These are phyloP conservation scores for Cistogaster globosa DNA, from an alignment of 2,888 invertebrate species.

Conservation along the genomic window DNA sequence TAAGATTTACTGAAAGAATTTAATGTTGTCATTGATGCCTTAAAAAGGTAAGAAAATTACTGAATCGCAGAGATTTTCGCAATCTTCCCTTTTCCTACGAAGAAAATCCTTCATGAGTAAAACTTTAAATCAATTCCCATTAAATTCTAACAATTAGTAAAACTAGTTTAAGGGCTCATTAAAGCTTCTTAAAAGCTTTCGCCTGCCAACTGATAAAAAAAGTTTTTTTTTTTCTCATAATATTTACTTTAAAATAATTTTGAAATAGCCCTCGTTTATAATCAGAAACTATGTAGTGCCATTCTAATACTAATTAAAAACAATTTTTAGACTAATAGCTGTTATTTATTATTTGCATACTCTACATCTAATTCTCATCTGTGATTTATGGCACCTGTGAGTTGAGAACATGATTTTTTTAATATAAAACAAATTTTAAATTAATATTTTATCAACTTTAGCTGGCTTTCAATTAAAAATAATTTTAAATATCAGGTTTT, in stretches of 20 bases:
- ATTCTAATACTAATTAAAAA: constrained; percentile 60
- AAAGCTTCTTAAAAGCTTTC: too few species aligned
- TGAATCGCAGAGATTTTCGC: too few species aligned
- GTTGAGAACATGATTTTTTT: background rate
- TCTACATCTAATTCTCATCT: constrained; percentile 38
- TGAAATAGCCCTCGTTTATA: background rate
- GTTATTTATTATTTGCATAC: constrained; percentile 31
- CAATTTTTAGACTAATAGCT: constrained; percentile 54
- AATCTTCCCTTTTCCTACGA: too few species aligned
- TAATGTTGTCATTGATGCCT: too few species aligned
- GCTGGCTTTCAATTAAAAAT: background rate
- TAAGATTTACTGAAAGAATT: too few species aligned
- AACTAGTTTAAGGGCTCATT: too few species aligned
- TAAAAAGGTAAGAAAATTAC: too few species aligned
- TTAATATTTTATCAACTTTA: constrained; percentile 3
- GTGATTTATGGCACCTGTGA: constrained; percentile 47
- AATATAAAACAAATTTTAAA: constrained; percentile 1
- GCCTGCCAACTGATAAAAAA: too few species aligned
- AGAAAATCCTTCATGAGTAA: too few species aligned
- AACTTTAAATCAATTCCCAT: too few species aligned
- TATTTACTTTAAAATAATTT: background rate
- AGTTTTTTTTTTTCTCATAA: too few species aligned
- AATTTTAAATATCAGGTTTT: background rate
- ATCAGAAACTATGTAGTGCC: background rate
- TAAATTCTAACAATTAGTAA: too few species aligned